Evolutionary conservation across 2,113 vertebrate species (phyloP), one percentile per base, ranked within the genome.

Genomic region (Larimichthys polyactis): DNA sequence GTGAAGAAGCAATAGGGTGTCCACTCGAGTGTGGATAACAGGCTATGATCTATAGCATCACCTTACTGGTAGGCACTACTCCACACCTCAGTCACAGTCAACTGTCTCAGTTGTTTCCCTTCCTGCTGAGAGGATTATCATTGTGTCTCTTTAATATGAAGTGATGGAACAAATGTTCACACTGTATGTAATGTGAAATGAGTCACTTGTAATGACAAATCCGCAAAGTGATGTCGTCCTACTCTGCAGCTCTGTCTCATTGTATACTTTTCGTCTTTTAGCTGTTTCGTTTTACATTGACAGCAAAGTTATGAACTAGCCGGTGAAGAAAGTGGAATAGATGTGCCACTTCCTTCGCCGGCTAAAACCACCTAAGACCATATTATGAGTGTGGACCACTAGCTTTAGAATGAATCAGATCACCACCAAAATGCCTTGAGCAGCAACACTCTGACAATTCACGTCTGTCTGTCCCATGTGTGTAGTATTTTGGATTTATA

Each of bases 41-140:
- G 72, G 57, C 64, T 74, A 7, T 66, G 63, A 82, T 73, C 58
- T 75, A 8, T 71, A 77, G 52, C 52, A 10, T 60, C 64, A 40
- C 43, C 24, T 77, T 11, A 55, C 54, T 0, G 64, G 17, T 63
- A 19, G 19, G 15, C 51, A 64, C 24, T 77, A 1, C 57, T 75
- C 48, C 46, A 54, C 52, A 71, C 48, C 48, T 75, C 66, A 64
- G 0, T 36, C 55, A 19, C 49, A 32, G 9, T 11, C 49, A 14
- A 6, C 71, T 20, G 36, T n/a, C 15, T 62, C 83, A 15, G 16
- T 63, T 85, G 60, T 68, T 75, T 65, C 44, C 7, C 24, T 62
- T 44, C 77, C 69, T 48, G 80, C 6, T 62, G 72, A 48, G 77
- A 65, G 27, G 73, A 77, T 46, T 0, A 60, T 83, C 71, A 51